These are phyloP conservation scores for Agrilus biguttatus DNA, from an alignment of 2,888 invertebrate species.

Conservation along the genomic window DNA sequence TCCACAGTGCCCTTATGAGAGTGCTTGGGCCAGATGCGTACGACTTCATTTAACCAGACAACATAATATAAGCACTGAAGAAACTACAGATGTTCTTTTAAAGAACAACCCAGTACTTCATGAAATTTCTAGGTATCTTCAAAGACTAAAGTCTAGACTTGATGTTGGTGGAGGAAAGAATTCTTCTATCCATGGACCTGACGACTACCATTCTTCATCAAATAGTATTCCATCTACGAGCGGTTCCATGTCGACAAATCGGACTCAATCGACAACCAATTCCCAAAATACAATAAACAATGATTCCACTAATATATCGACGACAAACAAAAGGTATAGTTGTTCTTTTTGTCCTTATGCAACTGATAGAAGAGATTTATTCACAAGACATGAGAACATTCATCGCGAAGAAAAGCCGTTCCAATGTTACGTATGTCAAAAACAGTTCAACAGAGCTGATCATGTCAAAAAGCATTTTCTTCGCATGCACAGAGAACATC, in stretches of 20 bases:
- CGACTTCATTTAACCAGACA: slow-evolving; percentile 57
- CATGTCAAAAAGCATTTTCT: slow-evolving; percentile 90
- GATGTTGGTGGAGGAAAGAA: slow-evolving; percentile 31
- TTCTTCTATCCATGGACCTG: slow-evolving; percentile 21
- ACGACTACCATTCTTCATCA: slow-evolving; percentile 13
- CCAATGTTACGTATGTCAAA: slow-evolving; percentile 83
- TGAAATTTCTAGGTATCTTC: slow-evolving; percentile 57
- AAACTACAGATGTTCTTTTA: slow-evolving; percentile 43
- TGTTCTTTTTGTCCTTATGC: slow-evolving; percentile 84
- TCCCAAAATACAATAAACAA: slow-evolving; percentile 3
- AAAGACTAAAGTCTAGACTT: slow-evolving; percentile 50
- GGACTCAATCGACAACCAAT: slow-evolving; percentile 5
- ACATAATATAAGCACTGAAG: slow-evolving; percentile 52
- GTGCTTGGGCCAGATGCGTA: slow-evolving; percentile 63
- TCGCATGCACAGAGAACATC: slow-evolving; percentile 81
- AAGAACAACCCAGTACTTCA: slow-evolving; percentile 61
- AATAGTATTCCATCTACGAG: slow-evolving; percentile 6
- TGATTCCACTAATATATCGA: slow-evolving; percentile 6
- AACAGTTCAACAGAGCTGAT: slow-evolving; percentile 87
- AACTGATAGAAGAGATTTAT: slow-evolving; percentile 79
- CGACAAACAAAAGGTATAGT: slow-evolving; percentile 53
- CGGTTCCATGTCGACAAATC: slow-evolving; percentile 6
- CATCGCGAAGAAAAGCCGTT: slow-evolving; percentile 89
- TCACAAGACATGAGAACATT: slow-evolving; percentile 84
- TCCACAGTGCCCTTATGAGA: slow-evolving; percentile 57